These are phyloP conservation scores for Amphiura filiformis DNA, from an alignment of 35 echinoderm and acorn worm genomes.

Conservation along the genomic window DNA sequence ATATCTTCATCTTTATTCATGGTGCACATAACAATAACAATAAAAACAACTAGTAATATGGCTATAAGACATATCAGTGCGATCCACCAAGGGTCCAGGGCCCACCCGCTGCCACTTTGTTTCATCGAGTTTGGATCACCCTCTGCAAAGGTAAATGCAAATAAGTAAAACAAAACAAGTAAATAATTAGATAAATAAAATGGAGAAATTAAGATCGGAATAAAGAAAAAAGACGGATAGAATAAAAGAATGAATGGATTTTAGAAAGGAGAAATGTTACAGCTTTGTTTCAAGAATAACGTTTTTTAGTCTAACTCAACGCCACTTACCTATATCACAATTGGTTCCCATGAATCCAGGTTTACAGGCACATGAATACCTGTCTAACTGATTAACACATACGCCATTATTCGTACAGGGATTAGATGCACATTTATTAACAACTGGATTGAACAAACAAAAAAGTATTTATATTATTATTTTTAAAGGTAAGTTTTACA, in stretches of 20 bases:
- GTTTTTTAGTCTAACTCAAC: too few species aligned
- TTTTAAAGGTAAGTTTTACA: too few species aligned
- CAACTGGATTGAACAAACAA: neutral
- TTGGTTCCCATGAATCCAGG: neutral
- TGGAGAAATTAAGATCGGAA: too few species aligned
- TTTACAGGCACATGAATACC: neutral
- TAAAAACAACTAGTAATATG: constrained; percentile 15
- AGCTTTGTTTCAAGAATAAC: too few species aligned
- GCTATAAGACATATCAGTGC: constrained; percentile 21
- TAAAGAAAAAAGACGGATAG: too few species aligned
- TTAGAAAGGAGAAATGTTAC: too few species aligned
- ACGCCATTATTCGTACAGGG: neutral
- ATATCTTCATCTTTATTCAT: constrained; percentile 19
- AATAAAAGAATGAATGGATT: too few species aligned
- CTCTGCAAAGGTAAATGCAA: too few species aligned
- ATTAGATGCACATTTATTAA: neutral
- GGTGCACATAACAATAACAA: constrained; percentile 28
- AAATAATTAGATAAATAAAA: too few species aligned
- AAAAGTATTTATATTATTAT: neutral
- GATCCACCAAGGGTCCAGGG: constrained; percentile 34
- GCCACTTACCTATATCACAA: neutral
- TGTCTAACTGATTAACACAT: neutral
- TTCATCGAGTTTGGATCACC: too few species aligned
- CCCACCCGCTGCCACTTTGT: neutral
- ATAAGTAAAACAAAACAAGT: too few species aligned